Conservation (phyloP, 2,888 invertebrate genomes). For the Tethea ocularis region DNA sequence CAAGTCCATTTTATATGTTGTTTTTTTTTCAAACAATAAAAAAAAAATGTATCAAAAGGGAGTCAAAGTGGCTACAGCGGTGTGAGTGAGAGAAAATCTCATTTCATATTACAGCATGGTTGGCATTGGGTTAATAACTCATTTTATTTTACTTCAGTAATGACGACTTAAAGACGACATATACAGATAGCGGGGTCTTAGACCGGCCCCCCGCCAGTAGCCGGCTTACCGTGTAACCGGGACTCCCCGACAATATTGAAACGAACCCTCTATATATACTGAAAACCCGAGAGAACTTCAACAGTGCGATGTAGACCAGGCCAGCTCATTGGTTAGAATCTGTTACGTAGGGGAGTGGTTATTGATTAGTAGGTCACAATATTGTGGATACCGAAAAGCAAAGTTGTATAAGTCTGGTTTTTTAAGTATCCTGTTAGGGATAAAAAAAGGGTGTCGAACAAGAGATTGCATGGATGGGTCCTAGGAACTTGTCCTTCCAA, state of each 20-base stretch:
- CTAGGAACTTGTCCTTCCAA: too few relatives aligned
- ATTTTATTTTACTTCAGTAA: constrained; percentile 49
- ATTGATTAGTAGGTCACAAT: neutral
- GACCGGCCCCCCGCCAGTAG: constrained; percentile 54
- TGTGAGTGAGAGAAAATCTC: constrained; percentile 50
- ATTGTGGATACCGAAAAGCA: neutral
- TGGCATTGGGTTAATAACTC: constrained; percentile 38
- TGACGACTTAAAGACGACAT: constrained; percentile 46
- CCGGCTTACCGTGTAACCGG: constrained; percentile 54
- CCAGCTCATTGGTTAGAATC: constrained; percentile 38
- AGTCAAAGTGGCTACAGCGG: constrained; percentile 56
- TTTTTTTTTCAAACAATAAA: too few relatives aligned
- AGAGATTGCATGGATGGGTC: too few relatives aligned
- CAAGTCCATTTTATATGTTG: too few relatives aligned
- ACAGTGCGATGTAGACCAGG: constrained; percentile 59
- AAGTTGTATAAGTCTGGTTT: neutral
- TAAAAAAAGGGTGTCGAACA: neutral
- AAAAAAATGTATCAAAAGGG: constrained; percentile 31
- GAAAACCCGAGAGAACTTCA: constrained; percentile 41
- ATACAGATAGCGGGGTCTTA: constrained; percentile 55
- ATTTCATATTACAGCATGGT: constrained; percentile 48
- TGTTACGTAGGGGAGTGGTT: constrained; percentile 21
- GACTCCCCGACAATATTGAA: constrained; percentile 43
- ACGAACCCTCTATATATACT: constrained; percentile 30
- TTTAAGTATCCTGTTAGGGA: neutral